Evolutionary conservation across 2,113 vertebrate species (phyloP), one percentile per base, ranked within the genome.

Genomic region (Passerina amoena): DNA sequence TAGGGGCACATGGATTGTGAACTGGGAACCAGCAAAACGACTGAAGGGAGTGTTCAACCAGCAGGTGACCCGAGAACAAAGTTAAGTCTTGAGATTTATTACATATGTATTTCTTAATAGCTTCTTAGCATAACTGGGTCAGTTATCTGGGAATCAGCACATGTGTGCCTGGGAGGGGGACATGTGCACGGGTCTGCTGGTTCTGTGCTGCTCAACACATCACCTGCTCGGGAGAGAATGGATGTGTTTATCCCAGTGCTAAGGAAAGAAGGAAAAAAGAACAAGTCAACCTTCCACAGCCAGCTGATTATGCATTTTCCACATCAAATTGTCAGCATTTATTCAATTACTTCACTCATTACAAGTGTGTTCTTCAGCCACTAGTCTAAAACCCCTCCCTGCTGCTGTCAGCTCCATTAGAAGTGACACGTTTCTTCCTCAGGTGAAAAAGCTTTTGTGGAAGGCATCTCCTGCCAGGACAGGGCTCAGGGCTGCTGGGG

Each of bases 321-420:
- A 59, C 94, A 80, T 80, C 65, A 82, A 91, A 89, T 89, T 73
- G 89, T 91, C 86, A 97, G 59, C 91, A 48, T 93, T 90, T 90
- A 86, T 95, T 94, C 86, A 84, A 70, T 96, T 92, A 92, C 86
- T 85, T 71, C 90, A 65, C 88, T 90, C 89, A 60, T 73, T 84
- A 82, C 88, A n/a, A 94, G 47, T 16, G 66, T 23, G 47, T 76
- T 95, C 86, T 81, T 66, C 85, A 90, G 51, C 91, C 40, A 21
- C 79, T 45, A 57, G 57, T 69, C 92, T 63, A 69, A 95, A 96
- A 81, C 75, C 90, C 73, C 72, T 91, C 66, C 86, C 73, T 40
- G 73, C 31, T 80, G 90, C 90, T 82, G 78, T 84, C 88, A 89
- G 76, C 87, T 95, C 94, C 56, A 25, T 54, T 33, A 72, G 73